Evolutionary conservation across 2,888 invertebrate species (phyloP).

Genomic region (Dryobota labecula): DNA sequence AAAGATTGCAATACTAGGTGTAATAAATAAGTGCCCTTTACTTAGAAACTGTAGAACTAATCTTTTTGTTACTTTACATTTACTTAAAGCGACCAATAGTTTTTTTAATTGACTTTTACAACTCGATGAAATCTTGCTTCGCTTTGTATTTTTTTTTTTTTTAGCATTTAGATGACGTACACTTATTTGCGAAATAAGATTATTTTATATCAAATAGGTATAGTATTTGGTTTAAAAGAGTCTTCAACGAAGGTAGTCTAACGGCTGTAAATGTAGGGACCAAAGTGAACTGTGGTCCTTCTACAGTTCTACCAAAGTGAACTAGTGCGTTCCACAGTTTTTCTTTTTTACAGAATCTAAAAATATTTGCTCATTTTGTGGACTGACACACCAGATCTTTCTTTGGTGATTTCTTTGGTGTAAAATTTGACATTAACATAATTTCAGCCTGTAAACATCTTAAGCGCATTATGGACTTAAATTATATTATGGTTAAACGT

Average conservation of each 20-base stretch:
- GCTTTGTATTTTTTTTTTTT: neutral
- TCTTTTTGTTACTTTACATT: slow-evolving; percentile 8
- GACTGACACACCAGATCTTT: too few relatives aligned
- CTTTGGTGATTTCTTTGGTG: too few relatives aligned
- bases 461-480: too few relatives aligned
- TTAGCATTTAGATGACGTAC: neutral
- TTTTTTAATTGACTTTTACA: neutral
- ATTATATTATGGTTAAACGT: too few relatives aligned
- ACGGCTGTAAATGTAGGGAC: too few relatives aligned
- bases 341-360: too few relatives aligned
- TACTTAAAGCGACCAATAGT: neutral
- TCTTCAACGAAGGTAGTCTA: neutral
- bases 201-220: neutral
- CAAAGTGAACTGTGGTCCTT: too few relatives aligned
- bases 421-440: too few relatives aligned
- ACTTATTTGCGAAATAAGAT: neutral
- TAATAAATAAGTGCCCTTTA: slow-evolving; percentile 47
- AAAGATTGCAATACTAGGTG: slow-evolving; percentile 32
- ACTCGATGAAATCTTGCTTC: neutral
- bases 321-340: too few relatives aligned
- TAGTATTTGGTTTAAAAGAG: neutral
- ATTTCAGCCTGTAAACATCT: too few relatives aligned
- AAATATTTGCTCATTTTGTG: too few relatives aligned
- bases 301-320: too few relatives aligned
- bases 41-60: slow-evolving; percentile 15